A percentile compares a stretch with the other conserved stretches of the same genome.
These are phyloP conservation scores for Pseudochromis fuscus DNA, from an alignment of 2,797 vertebrate species.

Conservation along the genomic window DNA sequence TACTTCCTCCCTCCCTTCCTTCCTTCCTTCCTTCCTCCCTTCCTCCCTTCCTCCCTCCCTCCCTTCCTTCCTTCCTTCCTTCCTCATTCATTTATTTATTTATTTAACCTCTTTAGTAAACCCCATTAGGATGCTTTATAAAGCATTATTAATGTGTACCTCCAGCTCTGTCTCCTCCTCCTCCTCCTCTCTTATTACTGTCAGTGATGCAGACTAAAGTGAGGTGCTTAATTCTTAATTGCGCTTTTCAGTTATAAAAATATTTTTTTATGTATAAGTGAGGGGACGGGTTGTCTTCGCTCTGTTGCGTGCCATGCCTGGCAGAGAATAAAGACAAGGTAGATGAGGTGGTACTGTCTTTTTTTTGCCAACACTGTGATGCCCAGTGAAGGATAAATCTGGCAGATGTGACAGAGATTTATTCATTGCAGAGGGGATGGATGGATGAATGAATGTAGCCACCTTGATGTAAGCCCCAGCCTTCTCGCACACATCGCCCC, in stretches of 20 bases:
- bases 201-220: conserved; percentile 32
- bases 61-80: no score
- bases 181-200: conserved; percentile 20
- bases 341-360: conserved; percentile 26
- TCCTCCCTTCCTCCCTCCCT: no score
- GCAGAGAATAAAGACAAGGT: conserved; percentile 56
- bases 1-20: no score
- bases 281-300: conserved; percentile 45
- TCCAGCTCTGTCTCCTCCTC: conserved; percentile 32
- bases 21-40: no score
- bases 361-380: conserved; percentile 42
- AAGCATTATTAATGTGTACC: conserved; percentile 54
- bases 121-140: conserved; percentile 58
- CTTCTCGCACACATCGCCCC: conserved; percentile 44
- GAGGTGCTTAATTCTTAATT: conserved; percentile 49
- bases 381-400: conserved; percentile 70
- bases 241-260: conserved; percentile 37
- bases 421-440: conserved; percentile 51
- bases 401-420: conserved; percentile 77
- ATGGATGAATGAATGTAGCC: conserved; percentile 54
- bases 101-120: conserved; percentile 22
- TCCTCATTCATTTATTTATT: conserved; percentile 31
- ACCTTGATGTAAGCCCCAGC: conserved; percentile 56
- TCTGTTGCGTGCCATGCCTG: conserved; percentile 38
- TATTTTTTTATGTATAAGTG: conserved; percentile 34